Conservation (phyloP, 1,140 invertebrate species). For the Brachionus sp. region DNA sequence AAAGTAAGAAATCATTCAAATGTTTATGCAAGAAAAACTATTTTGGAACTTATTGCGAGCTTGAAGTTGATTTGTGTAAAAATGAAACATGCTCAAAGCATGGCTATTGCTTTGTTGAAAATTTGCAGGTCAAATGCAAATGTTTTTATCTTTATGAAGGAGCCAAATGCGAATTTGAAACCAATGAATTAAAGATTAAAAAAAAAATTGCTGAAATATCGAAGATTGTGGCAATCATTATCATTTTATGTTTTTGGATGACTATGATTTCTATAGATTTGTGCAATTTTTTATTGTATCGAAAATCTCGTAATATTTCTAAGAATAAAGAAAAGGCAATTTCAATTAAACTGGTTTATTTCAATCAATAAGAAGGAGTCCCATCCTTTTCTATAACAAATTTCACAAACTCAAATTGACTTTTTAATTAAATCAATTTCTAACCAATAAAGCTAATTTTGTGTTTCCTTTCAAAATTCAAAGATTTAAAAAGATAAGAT, state of each 20-base stretch:
- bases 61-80: background rate
- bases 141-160: constrained; percentile 7
- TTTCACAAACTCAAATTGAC: too few relatives aligned
- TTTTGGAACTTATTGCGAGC: background rate
- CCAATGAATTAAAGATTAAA: background rate
- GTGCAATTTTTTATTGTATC: background rate
- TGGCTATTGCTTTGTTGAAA: background rate
- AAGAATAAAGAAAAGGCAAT: background rate
- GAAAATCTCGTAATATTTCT: background rate
- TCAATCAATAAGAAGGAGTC: background rate
- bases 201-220: background rate
- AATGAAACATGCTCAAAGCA: constrained; percentile 5
- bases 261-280: background rate
- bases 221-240: background rate
- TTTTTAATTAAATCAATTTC: too few relatives aligned
- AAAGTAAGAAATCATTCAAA: background rate
- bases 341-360: background rate
- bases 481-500: too few relatives aligned
- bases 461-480: too few relatives aligned
- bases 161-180: background rate
- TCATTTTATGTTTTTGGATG: background rate
- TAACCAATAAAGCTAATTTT: too few relatives aligned
- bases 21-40: background rate
- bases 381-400: too few relatives aligned
- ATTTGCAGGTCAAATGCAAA: background rate